These are phyloP conservation scores for Sinhomidia bicolor DNA, from an alignment of 2,888 invertebrate species.

Conservation along the genomic window DNA sequence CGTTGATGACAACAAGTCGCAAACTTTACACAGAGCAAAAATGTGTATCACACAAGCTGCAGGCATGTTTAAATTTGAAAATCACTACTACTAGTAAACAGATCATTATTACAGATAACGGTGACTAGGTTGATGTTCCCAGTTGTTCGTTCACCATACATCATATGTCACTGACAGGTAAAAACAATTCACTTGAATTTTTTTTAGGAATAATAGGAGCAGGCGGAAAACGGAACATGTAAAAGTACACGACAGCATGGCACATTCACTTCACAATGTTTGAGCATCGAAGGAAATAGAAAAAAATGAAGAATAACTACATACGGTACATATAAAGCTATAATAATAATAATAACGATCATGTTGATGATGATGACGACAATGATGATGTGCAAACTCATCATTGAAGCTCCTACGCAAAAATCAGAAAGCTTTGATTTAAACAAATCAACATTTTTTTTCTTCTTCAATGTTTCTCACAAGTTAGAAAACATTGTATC, in stretches of 20 bases:
- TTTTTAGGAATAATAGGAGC: constrained; percentile 35
- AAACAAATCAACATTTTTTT: background rate
- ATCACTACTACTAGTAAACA: constrained; percentile 1
- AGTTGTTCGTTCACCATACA: background rate
- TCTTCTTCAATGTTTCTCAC: background rate
- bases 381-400: constrained; percentile 51
- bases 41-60: background rate
- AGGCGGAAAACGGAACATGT: constrained; percentile 17
- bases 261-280: too few species aligned
- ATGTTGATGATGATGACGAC: background rate
- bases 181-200: constrained; percentile 31
- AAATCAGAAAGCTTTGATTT: constrained; percentile 31
- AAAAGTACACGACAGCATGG: too few species aligned
- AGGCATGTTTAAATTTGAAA: background rate
- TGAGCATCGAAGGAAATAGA: too few species aligned
- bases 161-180: constrained; percentile 13
- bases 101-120: constrained; percentile 34
- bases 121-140: constrained; percentile 30
- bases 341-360: background rate
- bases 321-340: background rate
- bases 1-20: background rate
- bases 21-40: background rate
- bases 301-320: background rate
- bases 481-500: background rate
- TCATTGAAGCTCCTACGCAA: constrained; percentile 49